Base-by-base conservation (phyloP, 2,113 vertebrate genomes). In the Piliocolobus tephrosceles region DNA sequence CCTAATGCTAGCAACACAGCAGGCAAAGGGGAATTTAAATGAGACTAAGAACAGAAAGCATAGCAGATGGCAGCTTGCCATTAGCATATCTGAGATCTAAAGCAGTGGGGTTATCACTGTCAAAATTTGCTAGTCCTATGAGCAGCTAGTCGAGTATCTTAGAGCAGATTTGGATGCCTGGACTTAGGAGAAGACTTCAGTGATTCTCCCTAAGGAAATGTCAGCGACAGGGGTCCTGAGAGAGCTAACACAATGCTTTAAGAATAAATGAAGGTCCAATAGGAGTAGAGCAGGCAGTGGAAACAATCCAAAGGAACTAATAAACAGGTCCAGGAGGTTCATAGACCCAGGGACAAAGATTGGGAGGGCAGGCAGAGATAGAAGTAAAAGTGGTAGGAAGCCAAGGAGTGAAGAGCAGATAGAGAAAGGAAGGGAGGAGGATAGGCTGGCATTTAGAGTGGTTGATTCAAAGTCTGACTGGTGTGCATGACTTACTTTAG, bases 1-100 rank as follows among this genome's bases (percentile, higher is more conserved):
- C 73, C 73, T 89, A 68, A 86, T 32, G 76, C 35, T 76, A 17
- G 47, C 68, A 18, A 61, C 25, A 47, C 43, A 78, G 47, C 64
- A 72, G 47, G 66, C 66, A 78, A 92, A 61, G 72, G 23, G 8
- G 55, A 96, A 86, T 90, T 82, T 81, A 87, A 89, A 89, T 90
- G 75, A 87, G 80, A 81, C 27, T 27, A 35, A 40, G 12, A 88
- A 50, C 11, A 76, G 57, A 45, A 82, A 43, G 66, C 47, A 93
- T 57, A 76, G 32, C 55, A 81, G 81, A 80, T 86, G 81, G 75
- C 38, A 52, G 66, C 70, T 91, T 55, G 55, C 52, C 50, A 72
- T 66, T 35, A 40, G 27, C 61, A 58, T 88, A 57, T 91, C 52
- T 91, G 64, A 92, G 9, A 27, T 73, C 43, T 72, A 84, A 72